Base-by-base conservation (phyloP, 2,888 invertebrate species). In the Sesamia inferens region DNA sequence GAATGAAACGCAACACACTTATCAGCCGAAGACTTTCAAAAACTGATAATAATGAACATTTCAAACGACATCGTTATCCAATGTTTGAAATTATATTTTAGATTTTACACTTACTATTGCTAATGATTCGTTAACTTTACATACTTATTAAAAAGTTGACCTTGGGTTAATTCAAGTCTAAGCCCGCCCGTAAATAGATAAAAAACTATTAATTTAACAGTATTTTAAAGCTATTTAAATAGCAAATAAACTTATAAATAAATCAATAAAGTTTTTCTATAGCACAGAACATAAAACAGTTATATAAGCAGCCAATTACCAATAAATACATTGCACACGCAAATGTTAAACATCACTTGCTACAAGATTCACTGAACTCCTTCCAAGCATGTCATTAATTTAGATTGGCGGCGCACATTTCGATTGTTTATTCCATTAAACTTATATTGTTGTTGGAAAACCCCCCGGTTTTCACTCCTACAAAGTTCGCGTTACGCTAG, bases 391-490 rank as follows among this genome's bases (percentile, higher is more conserved):
- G 78, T 85, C 87, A 87, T 87, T 87, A 87, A 87, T 87, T 85
- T 87, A 87, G 85, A 87, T 87, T 82, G 83, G 81, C 63, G 71
- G 71, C 73, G 73, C 84, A 85, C 86, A 86, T 87, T 90, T 90
- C 90, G 90, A 93, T 94, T 90, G 93, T 90, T 90, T 94, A 94
- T 94, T 95, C 95, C 92, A 95, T 95, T 94, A 94, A 95, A 93
- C 88, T 94, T 93, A 89, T 89, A 91, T 85, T 79, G 88, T 81
- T 88, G 87, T 87, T 87, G 78, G 87, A 85, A 87, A 86, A 74
- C 79, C 73, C 69, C 71, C 67, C 70, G 74, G 79, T 78, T 89
- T 84, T 78, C 80, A 72, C 63, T 87, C 68, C 22, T 19, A 24
- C 48, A n/a, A 62, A 59, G 63, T 68, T 64, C n/a, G n/a, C 39